Evolutionary conservation across 2,797 vertebrate genomes (phyloP), one percentile per base, ranked within the genome.

Genomic region (Anas bernieri): DNA sequence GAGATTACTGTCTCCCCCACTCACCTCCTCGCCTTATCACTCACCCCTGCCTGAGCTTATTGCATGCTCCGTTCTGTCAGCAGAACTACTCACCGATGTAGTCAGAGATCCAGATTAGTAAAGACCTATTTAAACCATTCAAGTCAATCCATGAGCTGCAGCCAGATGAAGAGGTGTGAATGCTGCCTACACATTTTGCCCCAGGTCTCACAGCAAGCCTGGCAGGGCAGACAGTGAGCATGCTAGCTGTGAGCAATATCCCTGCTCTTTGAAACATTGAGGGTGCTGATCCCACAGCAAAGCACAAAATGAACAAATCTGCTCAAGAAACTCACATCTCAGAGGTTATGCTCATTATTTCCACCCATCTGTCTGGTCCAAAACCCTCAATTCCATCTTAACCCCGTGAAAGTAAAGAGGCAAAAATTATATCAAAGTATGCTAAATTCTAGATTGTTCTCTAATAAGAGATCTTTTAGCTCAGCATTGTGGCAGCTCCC

Each of bases 271-370:
- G 50, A 84, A 87, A 88, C 28, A 26, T 35, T 9, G 14, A 72
- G 41, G n/a, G 17, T 48, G 43, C 45, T 37, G 67, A 33, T 70
- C n/a, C 56, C 48, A 70, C 69, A 79, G 61, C 59, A 55, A 94
- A 84, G 58, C 43, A 90, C 23, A 69, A 56, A 91, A 93, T 50
- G 23, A 93, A 66, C 8, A 91, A 41, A 96, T 64, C 59, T 68
- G 14, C 67, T 50, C 66, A 62, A 70, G 55, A 80, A 78, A 67
- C 23, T 17, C 37, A 46, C 23, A 80, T 17, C 17, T 78, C 66
- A 78, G 93, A 76, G 30, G 33, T 54, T 89, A 48, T 92, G 90
- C 58, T 75, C 41, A 39, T 26, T 67, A 56, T 88, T 88, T 88
- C 66, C 68, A 66, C 37, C 25, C 28, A 76, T 69, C 33, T 61